Percentiles rank a stretch among this genome's conserved stretches.
These are phyloP conservation scores for Chelonus insularis DNA, from an alignment of 1,140 invertebrate genomes.

Conservation along the genomic window DNA sequence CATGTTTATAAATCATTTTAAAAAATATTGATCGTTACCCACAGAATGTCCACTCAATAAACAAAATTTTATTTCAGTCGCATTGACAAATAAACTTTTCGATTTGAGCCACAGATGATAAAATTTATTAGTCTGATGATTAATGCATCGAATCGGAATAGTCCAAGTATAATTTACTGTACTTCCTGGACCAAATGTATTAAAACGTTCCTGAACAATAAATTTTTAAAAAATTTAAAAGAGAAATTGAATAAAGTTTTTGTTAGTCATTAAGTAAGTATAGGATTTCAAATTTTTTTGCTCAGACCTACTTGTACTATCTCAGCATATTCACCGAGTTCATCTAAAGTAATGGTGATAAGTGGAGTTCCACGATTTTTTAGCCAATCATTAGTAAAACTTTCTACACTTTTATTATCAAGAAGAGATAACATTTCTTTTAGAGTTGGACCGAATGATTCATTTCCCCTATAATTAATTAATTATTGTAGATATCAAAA, in stretches of 20 bases:
- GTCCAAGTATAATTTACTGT: not conserved
- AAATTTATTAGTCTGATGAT: not conserved
- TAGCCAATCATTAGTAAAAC: conserved; percentile 1
- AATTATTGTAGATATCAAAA: too few relatives aligned
- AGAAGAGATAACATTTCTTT: not conserved
- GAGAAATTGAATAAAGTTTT: not conserved
- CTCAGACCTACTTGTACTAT: conserved; percentile 1
- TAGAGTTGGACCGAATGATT: not conserved
- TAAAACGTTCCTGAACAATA: conserved; percentile 15
- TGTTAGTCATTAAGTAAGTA: not conserved
- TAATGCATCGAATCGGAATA: conserved; percentile 13
- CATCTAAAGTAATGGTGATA: conserved; percentile 1
- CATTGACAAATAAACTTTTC: not conserved
- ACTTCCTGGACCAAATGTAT: conserved; percentile 11
- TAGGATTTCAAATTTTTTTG: not conserved
- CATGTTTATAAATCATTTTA: too few relatives aligned
- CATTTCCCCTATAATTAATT: not conserved
- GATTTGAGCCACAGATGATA: not conserved
- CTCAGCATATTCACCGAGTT: not conserved
- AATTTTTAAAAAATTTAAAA: not conserved
- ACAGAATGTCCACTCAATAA: not conserved
- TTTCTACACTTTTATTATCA: not conserved
- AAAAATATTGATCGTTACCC: too few relatives aligned
- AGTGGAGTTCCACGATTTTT: conserved; percentile 18
- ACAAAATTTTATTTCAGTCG: conserved; percentile 2